These are phyloP conservation scores for Heliconius himera DNA, from an alignment of 1,140 invertebrate species.

Conservation along the genomic window DNA sequence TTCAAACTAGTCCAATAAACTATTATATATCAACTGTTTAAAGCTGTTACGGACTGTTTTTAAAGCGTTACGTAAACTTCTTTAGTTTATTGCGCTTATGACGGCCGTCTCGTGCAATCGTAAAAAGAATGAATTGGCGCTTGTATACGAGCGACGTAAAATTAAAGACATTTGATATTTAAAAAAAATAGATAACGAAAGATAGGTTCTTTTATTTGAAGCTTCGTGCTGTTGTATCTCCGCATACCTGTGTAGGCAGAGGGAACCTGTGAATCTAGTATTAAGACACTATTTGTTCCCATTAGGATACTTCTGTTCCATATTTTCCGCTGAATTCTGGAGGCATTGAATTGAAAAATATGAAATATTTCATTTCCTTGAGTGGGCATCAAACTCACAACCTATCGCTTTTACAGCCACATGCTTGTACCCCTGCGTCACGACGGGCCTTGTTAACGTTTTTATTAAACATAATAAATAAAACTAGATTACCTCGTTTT, in stretches of 20 bases:
- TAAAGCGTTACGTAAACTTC: slow-evolving; percentile 7
- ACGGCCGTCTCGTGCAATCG: slow-evolving; percentile 20
- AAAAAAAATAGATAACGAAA: slow-evolving; percentile 14
- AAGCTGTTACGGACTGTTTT: slow-evolving; percentile 3
- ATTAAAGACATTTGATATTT: slow-evolving; percentile 17
- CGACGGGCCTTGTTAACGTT: background rate
- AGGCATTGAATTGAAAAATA: too few species aligned
- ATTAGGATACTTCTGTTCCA: too few species aligned
- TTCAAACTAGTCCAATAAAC: background rate
- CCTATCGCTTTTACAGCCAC: too few species aligned
- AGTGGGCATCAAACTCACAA: too few species aligned
- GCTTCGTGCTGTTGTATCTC: too few species aligned
- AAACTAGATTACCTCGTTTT: slow-evolving; percentile 17
- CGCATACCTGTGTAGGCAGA: too few species aligned
- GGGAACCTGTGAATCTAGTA: too few species aligned
- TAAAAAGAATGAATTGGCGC: slow-evolving; percentile 38
- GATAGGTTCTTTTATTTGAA: background rate
- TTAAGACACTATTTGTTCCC: too few species aligned
- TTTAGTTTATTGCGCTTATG: slow-evolving; percentile 32
- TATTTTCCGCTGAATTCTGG: too few species aligned
- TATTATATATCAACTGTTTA: background rate
- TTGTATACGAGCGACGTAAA: slow-evolving; percentile 23
- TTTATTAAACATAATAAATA: slow-evolving; percentile 25
- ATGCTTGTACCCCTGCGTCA: too few species aligned
- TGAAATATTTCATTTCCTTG: too few species aligned